These are phyloP conservation scores for Pyrocoelia pectoralis DNA, from an alignment of 2,888 invertebrate genomes.

Conservation along the genomic window DNA sequence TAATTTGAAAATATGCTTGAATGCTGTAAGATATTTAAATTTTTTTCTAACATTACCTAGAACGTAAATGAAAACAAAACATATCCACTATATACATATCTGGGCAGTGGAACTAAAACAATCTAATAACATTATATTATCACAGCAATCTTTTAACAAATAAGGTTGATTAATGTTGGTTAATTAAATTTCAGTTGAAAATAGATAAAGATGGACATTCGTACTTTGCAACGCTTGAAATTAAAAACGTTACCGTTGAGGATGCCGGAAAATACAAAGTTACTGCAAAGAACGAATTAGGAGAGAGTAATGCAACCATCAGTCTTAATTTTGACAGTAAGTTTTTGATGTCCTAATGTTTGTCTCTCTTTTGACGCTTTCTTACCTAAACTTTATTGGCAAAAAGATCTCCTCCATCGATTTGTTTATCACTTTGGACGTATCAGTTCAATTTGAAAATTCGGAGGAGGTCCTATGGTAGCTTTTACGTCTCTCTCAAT, in stretches of 20 bases:
- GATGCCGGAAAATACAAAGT: constrained; percentile 98
- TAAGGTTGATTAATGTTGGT: constrained; percentile 16
- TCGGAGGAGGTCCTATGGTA: constrained; percentile 21
- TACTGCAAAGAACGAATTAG: constrained; percentile 96
- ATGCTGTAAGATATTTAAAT: no score
- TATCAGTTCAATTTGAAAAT: not conserved
- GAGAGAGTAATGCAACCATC: constrained; percentile 96
- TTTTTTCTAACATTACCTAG: not conserved
- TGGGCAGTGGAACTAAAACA: constrained; percentile 41
- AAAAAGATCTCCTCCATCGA: constrained; percentile 17
- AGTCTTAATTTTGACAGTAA: constrained; percentile 98
- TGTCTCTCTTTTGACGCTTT: constrained; percentile 21
- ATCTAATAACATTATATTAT: constrained; percentile 4
- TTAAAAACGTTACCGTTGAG: constrained; percentile 94
- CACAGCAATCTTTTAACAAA: not conserved
- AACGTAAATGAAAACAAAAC: not conserved
- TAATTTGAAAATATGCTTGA: no score
- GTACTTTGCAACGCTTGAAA: constrained; percentile 92
- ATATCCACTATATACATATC: constrained; percentile 41
- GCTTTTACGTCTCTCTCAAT: constrained; percentile 19
- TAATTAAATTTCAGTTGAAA: constrained; percentile 70
- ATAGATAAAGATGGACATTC: constrained; percentile 93
- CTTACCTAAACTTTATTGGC: constrained; percentile 12
- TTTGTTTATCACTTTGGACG: not conserved
- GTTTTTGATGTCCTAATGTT: constrained; percentile 57